Percentiles rank a stretch among this genome's conserved stretches.
phyloP scores from a whole-genome alignment of 2,888 invertebrate genomes.

The Halictus ligatus region DNA sequence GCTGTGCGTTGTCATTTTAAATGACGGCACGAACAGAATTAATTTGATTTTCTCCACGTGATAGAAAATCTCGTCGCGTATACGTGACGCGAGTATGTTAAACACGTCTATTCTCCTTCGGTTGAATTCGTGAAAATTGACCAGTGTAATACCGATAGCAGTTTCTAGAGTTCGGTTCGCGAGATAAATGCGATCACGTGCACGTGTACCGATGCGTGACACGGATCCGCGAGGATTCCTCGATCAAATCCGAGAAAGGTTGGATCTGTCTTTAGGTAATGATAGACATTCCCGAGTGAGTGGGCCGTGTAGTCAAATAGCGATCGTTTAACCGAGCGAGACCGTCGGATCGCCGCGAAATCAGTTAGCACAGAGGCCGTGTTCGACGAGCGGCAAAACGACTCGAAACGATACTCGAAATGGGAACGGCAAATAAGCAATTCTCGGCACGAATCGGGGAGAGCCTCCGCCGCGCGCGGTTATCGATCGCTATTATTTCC shows the following conservation, averaged over 20 bases:
- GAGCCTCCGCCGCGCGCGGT: not conserved
- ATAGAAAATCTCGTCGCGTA: no score
- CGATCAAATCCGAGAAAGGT: conserved; percentile 12
- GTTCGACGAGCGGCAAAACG: not conserved
- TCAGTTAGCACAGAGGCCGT: conserved; percentile 30
- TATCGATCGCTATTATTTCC: conserved; percentile 46
- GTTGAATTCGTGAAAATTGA: not conserved
- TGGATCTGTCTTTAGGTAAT: conserved; percentile 17
- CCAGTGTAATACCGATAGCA: not conserved
- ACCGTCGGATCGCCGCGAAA: conserved; percentile 29
- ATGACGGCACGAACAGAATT: no score
- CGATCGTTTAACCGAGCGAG: conserved; percentile 29
- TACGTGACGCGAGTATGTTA: not conserved
- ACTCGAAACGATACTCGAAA: not conserved
- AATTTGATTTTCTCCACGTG: no score
- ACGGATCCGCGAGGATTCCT: not conserved
- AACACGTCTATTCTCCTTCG: not conserved
- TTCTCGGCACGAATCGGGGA: not conserved
- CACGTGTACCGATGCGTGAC: conserved; percentile 42
- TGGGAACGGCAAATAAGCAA: conserved; percentile 4
- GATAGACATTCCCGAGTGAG: conserved; percentile 30
- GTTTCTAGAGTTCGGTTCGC: not conserved
- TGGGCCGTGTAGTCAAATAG: conserved; percentile 5
- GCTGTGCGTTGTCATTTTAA: not conserved
- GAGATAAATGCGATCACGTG: conserved; percentile 27